These are phyloP conservation scores for Drosophila ochracea DNA, from an alignment of 2,888 invertebrate species.

Conservation along the genomic window DNA sequence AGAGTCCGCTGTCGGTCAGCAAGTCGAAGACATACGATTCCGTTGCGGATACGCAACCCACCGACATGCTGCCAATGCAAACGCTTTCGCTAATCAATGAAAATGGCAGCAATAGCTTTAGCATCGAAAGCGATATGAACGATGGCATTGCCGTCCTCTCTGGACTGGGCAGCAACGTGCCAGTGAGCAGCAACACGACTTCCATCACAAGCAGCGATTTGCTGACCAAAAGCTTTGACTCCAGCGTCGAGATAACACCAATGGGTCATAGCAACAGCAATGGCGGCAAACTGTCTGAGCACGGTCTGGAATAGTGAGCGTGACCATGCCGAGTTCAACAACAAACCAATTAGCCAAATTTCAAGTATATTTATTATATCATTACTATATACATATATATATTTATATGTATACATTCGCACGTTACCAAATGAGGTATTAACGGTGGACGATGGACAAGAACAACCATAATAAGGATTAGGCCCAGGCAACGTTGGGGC, in stretches of 20 bases:
- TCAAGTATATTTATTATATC: conserved; percentile 63
- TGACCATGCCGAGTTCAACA: conserved; percentile 33
- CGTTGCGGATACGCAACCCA: conserved; percentile 61
- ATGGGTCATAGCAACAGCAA: conserved; percentile 69
- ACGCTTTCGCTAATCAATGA: conserved; percentile 81
- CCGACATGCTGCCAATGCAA: conserved; percentile 83
- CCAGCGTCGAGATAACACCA: conserved; percentile 78
- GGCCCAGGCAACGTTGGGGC: conserved; percentile 29
- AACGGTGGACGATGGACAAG: conserved; percentile 36
- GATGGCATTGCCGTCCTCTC: conserved; percentile 66
- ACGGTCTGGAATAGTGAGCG: conserved; percentile 57
- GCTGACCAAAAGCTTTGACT: conserved; percentile 82
- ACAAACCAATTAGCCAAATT: conserved; percentile 69
- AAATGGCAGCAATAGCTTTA: conserved; percentile 82
- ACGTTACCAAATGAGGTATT: conserved; percentile 67
- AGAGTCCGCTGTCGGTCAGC: conserved; percentile 63
- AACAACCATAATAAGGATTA: conserved; percentile 25
- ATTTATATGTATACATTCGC: conserved; percentile 47
- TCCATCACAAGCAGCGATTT: conserved; percentile 82
- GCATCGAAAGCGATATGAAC: conserved; percentile 82
- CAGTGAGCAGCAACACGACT: conserved; percentile 68
- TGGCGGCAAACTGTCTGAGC: conserved; percentile 65
- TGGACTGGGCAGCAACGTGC: conserved; percentile 41
- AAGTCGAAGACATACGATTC: conserved; percentile 71
- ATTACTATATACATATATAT: conserved; percentile 41